phyloP scores from a whole-genome alignment of 1,140 invertebrate species.

The Heliothis virescens region DNA sequence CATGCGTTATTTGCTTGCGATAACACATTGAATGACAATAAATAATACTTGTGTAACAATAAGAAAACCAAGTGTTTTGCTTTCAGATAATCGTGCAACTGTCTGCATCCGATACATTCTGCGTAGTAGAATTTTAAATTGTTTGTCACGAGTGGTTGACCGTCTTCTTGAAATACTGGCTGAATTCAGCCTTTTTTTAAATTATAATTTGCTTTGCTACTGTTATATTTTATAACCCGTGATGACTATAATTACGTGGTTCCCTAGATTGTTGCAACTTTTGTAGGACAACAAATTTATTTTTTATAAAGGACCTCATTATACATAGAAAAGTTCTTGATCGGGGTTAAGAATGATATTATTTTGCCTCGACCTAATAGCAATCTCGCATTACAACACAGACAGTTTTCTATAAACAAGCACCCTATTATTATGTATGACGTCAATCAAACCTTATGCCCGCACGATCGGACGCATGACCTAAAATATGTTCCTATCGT shows the following conservation, averaged over 20 bases:
- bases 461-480: conserved; percentile 30
- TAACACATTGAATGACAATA: conserved; percentile 42
- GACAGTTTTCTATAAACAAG: conserved; percentile 27
- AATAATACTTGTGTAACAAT: conserved; percentile 45
- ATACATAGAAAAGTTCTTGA: neutral
- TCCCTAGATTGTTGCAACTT: too few relatives aligned
- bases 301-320: too few relatives aligned
- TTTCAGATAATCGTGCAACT: conserved; percentile 22
- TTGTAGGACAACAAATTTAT: too few relatives aligned
- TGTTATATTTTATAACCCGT: too few relatives aligned
- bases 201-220: too few relatives aligned
- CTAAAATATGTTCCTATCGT: conserved; percentile 28
- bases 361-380: conserved; percentile 1
- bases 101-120: conserved; percentile 3
- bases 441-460: conserved; percentile 40
- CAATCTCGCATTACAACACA: conserved; percentile 29
- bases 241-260: too few relatives aligned
- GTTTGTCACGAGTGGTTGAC: neutral
- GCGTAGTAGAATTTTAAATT: neutral
- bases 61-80: conserved; percentile 44
- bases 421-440: conserved; percentile 50
- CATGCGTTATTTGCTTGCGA: conserved; percentile 40
- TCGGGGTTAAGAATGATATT: neutral
- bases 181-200: too few relatives aligned
- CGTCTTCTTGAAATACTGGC: neutral